Evolutionary conservation across 2,888 invertebrate species (phyloP), one percentile per base, ranked within the genome.

Genomic region (Hydropsyche betteni): DNA sequence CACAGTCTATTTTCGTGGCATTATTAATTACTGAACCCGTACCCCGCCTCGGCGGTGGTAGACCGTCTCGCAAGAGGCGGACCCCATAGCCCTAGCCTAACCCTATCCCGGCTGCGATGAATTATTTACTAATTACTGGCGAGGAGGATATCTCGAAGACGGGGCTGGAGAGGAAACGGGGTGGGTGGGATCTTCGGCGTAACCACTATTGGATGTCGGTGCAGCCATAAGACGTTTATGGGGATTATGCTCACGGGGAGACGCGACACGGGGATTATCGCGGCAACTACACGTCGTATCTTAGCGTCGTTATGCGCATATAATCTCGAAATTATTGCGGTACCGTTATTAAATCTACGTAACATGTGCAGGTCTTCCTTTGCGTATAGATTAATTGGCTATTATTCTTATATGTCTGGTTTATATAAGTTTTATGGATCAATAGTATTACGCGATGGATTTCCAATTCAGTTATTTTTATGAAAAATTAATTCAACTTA

Each of bases 61-160:
- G 44, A 44, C 44, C 44, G 74, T 72, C 52, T 38, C 52, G 38
- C 50, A 68, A 70, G 36, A 58, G 55, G 53, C n/a, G 53, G 12
- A 36, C 64, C n/a, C 5, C 68, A 51, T 12, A 44, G 33, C 44
- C 55, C 75, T 44, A 51, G 33, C 69, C 50, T 51, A 34, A 74
- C 75, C 77, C 74, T 77, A 75, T 51, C 74, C 74, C 71, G 24
- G 72, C 53, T 7, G 14, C 68, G 79, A 78, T 80, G 80, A 80
- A 80, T 80, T 80, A 80, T 80, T 80, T 78, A 79, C 79, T 80
- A 79, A 80, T 80, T 80, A 80, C 78, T 75, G 76, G 78, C 76
- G 72, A 74, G 64, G 79, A 61, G 36, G 61, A 50, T 58, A 53
- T 44, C 44, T 10, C 24, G 24, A 24, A 24, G 24, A 24, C 24